Percentiles rank a stretch among this genome's conserved stretches.
Evolutionary conservation across 2,113 vertebrate genomes (phyloP).

Genomic region (Colius striatus): DNA sequence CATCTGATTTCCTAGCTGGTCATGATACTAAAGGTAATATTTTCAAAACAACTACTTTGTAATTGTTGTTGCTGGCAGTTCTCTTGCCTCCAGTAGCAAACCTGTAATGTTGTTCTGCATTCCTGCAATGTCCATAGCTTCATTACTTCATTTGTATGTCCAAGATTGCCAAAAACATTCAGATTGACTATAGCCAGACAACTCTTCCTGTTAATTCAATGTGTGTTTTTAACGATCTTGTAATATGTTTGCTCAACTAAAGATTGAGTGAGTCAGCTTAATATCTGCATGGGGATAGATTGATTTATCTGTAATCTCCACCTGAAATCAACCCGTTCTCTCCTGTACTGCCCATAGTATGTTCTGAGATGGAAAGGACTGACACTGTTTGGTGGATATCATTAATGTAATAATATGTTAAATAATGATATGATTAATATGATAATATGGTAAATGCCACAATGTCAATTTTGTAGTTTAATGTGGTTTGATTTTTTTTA

Average conservation of each 20-base stretch:
- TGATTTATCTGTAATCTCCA: background rate
- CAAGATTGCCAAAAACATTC: background rate
- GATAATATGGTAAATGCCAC: background rate
- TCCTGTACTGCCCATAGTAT: background rate
- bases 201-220: background rate
- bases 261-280: background rate
- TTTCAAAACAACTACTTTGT: background rate
- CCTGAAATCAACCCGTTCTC: background rate
- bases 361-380: background rate
- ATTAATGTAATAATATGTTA: background rate
- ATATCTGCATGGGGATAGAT: background rate
- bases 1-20: background rate
- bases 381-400: background rate
- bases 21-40: background rate
- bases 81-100: background rate
- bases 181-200: background rate
- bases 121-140: background rate
- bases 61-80: background rate
- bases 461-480: background rate
- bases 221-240: background rate
- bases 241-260: background rate
- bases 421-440: background rate
- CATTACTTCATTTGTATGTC: accelerated
- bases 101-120: accelerated
- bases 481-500: background rate